A percentile compares a stretch with the other conserved stretches of the same genome.
Evolutionary conservation across 2,888 invertebrate genomes (phyloP).

Genomic region (Exocentrus adspersus): DNA sequence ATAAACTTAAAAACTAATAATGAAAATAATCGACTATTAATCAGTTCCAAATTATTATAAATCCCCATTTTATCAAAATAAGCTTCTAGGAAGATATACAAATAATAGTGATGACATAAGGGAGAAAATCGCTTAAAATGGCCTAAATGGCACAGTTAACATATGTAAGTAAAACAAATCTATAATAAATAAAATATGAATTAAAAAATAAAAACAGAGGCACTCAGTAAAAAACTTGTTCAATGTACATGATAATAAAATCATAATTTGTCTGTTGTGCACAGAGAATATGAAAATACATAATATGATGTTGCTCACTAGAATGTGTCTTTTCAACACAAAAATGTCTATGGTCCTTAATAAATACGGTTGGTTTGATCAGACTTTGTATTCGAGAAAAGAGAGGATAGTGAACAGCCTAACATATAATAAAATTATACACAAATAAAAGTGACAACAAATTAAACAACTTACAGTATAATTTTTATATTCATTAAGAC

Average conservation of each 20-base stretch:
- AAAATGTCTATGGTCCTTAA: constrained; percentile 8
- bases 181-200: constrained; percentile 12
- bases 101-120: not conserved
- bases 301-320: not conserved
- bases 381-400: constrained; percentile 11
- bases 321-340: not conserved
- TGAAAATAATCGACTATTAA: not conserved
- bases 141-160: constrained; percentile 21
- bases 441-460: no score
- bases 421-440: no score
- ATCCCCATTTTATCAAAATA: not conserved
- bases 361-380: constrained; percentile 9
- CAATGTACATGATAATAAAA: not conserved
- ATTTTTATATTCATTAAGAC: no score
- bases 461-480: no score
- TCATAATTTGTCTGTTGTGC: constrained; percentile 4
- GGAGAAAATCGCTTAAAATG: constrained; percentile 4
- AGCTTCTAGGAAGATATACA: not conserved
- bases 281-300: not conserved
- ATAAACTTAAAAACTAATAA: not conserved
- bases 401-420: not conserved
- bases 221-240: constrained; percentile 1
- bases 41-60: not conserved
- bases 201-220: constrained; percentile 13
- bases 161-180: not conserved